Percentiles rank a stretch among this genome's conserved stretches.
phyloP scores from a whole-genome alignment of 53 echinoderm and acorn worm species.

The Holothuria leucospilota region DNA sequence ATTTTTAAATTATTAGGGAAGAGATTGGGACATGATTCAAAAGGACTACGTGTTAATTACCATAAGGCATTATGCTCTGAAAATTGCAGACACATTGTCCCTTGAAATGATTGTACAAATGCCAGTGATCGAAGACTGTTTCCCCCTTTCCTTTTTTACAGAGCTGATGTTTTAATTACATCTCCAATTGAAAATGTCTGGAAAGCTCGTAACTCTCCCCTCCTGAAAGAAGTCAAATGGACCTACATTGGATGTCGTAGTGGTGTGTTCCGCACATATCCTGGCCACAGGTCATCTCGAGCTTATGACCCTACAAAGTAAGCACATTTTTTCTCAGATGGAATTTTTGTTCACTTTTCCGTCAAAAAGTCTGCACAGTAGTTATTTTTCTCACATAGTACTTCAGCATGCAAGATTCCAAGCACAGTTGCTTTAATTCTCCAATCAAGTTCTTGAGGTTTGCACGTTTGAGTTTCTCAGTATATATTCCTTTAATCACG shows the following conservation, averaged over 20 bases:
- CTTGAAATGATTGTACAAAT: too few species aligned
- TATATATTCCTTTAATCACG: background rate
- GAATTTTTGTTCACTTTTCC: too few species aligned
- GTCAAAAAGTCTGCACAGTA: too few species aligned
- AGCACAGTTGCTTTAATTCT: background rate
- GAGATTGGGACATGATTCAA: too few species aligned
- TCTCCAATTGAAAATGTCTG: constrained; percentile 96
- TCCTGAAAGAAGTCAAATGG: constrained; percentile 94
- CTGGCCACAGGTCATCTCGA: constrained; percentile 93
- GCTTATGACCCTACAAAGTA: constrained; percentile 98
- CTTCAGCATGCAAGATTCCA: too few species aligned
- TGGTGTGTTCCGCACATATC: constrained; percentile 95
- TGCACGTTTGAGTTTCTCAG: background rate
- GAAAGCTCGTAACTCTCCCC: constrained; percentile 78
- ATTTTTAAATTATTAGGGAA: too few species aligned
- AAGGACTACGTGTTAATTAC: too few species aligned
- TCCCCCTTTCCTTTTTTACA: constrained; percentile 15
- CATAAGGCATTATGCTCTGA: too few species aligned
- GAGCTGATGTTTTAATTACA: constrained; percentile 95
- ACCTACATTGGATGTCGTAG: constrained; percentile 95
- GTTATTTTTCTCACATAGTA: too few species aligned
- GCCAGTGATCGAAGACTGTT: background rate
- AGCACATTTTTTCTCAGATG: background rate
- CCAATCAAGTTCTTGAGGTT: background rate
- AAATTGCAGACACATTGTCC: too few species aligned